Evolutionary conservation across 2,113 vertebrate species (phyloP).

Genomic region (Leptodactylus fuscus): DNA sequence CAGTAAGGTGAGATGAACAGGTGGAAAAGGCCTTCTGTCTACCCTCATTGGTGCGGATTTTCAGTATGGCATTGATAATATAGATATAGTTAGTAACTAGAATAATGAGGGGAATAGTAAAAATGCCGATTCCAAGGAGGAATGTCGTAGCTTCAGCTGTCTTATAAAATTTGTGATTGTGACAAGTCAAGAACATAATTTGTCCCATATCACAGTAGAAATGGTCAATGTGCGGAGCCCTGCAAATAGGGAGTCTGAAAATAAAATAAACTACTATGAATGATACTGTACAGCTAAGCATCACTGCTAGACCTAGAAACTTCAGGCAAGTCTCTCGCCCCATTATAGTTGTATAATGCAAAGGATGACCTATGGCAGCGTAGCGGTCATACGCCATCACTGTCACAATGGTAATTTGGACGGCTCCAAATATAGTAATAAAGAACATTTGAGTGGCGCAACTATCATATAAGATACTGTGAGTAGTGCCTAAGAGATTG

Average conservation of each 20-base stretch:
- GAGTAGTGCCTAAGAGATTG: conserved; percentile 44
- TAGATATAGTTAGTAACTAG: too few species aligned
- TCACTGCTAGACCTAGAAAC: neutral
- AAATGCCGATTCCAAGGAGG: neutral
- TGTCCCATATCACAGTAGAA: conserved; percentile 26
- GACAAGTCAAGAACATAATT: neutral
- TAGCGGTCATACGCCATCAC: conserved; percentile 60
- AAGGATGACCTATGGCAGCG: conserved; percentile 57
- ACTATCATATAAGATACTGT: conserved; percentile 52
- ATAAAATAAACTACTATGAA: neutral
- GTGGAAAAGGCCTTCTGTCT: too few species aligned
- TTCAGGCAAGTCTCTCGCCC: neutral
- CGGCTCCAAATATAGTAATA: conserved; percentile 42
- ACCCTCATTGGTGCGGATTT: conserved; percentile 1
- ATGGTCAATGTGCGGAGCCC: neutral
- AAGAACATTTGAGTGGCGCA: conserved; percentile 53
- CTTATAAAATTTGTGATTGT: neutral
- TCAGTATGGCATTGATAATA: conserved; percentile 3
- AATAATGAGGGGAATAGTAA: too few species aligned
- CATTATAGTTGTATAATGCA: conserved; percentile 55
- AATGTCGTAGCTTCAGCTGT: neutral
- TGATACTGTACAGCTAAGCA: neutral
- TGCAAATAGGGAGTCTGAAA: neutral
- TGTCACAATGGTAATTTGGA: conserved; percentile 57
- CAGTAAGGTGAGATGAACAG: neutral